Conservation (phyloP, 2,113 vertebrate species). For the Trachemys scripta region DNA sequence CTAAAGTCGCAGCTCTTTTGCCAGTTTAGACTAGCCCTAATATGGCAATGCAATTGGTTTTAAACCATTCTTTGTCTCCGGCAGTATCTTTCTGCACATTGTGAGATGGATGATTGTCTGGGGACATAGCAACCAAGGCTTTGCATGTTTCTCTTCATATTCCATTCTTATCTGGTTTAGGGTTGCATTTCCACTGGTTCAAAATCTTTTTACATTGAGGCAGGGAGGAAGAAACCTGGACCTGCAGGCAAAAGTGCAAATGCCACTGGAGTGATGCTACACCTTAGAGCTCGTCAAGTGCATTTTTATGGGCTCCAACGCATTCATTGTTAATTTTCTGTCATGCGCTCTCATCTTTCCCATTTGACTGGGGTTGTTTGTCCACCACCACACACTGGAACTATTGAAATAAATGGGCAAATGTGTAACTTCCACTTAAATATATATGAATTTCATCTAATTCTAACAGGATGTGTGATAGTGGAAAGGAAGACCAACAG, state of each 20-base stretch:
- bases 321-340: background rate
- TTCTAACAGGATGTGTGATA: background rate
- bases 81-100: constrained; percentile 47
- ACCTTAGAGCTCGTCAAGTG: background rate
- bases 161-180: constrained; percentile 42
- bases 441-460: background rate
- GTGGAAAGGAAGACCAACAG: background rate
- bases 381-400: background rate
- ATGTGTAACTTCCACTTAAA: background rate
- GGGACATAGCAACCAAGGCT: constrained; percentile 33
- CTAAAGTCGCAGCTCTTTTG: background rate
- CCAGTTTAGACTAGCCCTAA: background rate
- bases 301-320: background rate
- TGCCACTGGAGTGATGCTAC: constrained; percentile 21
- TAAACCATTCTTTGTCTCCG: constrained; percentile 62
- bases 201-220: constrained; percentile 13
- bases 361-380: background rate
- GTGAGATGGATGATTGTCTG: constrained; percentile 64
- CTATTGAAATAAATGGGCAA: background rate
- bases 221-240: background rate
- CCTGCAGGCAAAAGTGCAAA: constrained; percentile 47
- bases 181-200: constrained; percentile 4
- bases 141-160: constrained; percentile 50
- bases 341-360: background rate
- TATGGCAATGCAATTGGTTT: constrained; percentile 41